Evolutionary conservation across 2,888 invertebrate species (phyloP).

Genomic region (Rhagium mordax): DNA sequence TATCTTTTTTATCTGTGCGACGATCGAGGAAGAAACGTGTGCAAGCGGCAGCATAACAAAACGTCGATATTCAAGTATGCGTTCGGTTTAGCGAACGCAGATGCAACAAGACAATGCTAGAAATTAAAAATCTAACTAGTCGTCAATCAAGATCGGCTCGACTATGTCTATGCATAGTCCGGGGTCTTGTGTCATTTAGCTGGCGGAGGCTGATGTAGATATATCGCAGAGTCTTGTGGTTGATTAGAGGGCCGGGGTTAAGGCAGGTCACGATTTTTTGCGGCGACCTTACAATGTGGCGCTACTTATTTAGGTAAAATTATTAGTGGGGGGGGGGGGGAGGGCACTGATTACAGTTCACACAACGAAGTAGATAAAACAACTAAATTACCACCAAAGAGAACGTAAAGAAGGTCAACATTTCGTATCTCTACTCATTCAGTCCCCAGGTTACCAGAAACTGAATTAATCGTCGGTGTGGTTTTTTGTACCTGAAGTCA

Average conservation of each 20-base stretch:
- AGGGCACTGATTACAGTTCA: not conserved
- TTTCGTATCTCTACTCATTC: too few relatives aligned
- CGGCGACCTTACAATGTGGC: not conserved
- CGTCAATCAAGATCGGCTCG: constrained; percentile 60
- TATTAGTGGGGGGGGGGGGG: too few relatives aligned
- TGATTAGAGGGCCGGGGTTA: constrained; percentile 30
- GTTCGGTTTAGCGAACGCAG: constrained; percentile 41
- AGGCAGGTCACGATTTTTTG: constrained; percentile 31
- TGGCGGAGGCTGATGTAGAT: constrained; percentile 32
- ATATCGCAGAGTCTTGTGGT: constrained; percentile 31
- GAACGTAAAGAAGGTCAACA: not conserved
- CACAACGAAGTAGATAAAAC: not conserved
- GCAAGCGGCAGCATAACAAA: constrained; percentile 28
- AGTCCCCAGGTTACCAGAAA: too few relatives aligned
- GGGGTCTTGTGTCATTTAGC: constrained; percentile 29
- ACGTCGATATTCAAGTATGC: constrained; percentile 38
- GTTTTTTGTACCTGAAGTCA: too few relatives aligned
- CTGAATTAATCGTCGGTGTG: too few relatives aligned
- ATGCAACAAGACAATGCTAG: constrained; percentile 56
- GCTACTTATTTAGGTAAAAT: constrained; percentile 20
- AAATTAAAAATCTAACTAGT: constrained; percentile 60
- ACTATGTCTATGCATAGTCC: constrained; percentile 40
- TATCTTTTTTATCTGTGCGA: constrained; percentile 12
- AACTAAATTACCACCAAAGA: not conserved
- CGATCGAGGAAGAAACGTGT: constrained; percentile 25